Conservation (phyloP, 2,888 invertebrate genomes). For the Lamellibrachia columna region DNA sequence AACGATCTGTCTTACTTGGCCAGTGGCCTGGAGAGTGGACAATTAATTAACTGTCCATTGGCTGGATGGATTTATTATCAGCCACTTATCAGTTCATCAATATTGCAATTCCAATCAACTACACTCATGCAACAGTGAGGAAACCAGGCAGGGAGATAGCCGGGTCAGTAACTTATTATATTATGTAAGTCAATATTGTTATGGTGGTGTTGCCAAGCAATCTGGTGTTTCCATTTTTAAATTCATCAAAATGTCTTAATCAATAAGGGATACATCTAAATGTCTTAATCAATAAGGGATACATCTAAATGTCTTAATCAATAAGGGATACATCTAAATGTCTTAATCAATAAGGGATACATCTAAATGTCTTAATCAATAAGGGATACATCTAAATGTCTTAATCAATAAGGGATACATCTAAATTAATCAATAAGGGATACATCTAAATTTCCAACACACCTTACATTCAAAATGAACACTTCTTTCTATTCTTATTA, state of each 20-base stretch:
- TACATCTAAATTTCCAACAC: too few relatives aligned
- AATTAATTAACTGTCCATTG: not conserved
- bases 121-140: not conserved
- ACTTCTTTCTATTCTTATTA: too few relatives aligned
- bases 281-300: too few relatives aligned
- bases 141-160: not conserved
- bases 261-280: too few relatives aligned
- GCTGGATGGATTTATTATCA: not conserved
- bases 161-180: not conserved
- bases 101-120: slow-evolving; percentile 12
- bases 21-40: not conserved
- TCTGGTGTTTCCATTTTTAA: not conserved
- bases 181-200: slow-evolving; percentile 9
- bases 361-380: too few relatives aligned
- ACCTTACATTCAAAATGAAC: too few relatives aligned
- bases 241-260: not conserved
- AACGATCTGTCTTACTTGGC: not conserved
- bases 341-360: too few relatives aligned
- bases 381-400: too few relatives aligned
- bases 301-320: too few relatives aligned
- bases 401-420: too few relatives aligned
- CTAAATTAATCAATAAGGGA: too few relatives aligned
- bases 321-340: too few relatives aligned
- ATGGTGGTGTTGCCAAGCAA: not conserved
- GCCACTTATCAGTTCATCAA: not conserved